Conservation (phyloP, 2,113 vertebrate species). For the Atractosteus spatula region DNA sequence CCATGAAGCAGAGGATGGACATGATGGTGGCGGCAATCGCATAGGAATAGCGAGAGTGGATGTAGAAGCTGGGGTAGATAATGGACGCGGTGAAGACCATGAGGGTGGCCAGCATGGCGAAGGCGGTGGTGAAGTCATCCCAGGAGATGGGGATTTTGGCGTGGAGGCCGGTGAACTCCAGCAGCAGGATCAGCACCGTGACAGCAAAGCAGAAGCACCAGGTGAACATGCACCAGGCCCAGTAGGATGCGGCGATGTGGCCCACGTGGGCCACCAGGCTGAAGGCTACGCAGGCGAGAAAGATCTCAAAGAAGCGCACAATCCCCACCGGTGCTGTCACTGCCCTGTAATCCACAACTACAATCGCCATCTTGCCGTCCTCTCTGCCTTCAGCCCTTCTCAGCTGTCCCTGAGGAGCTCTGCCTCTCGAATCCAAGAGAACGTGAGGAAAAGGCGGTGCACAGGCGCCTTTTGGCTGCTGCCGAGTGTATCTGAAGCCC, state of each 20-base stretch:
- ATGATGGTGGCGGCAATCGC: conserved; percentile 56
- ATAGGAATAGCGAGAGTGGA: conserved; percentile 12
- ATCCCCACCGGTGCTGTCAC: conserved; percentile 66
- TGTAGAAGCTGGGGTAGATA: conserved; percentile 61
- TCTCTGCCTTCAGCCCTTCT: not conserved
- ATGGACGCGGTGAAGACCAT: conserved; percentile 77
- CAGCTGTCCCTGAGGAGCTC: no score
- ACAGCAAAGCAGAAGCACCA: conserved; percentile 79
- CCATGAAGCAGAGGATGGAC: conserved; percentile 71
- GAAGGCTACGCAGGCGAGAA: conserved; percentile 73
- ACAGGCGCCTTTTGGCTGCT: no score
- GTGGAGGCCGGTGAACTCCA: conserved; percentile 66
- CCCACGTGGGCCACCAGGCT: conserved; percentile 69
- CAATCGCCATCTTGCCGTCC: conserved; percentile 34
- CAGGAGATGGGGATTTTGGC: conserved; percentile 71
- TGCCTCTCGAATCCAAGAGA: no score
- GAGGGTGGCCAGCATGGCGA: conserved; percentile 74
- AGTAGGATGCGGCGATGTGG: rapidly evolving
- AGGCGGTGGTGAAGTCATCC: conserved; percentile 78
- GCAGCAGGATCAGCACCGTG: conserved; percentile 68
- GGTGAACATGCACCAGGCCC: conserved; percentile 78
- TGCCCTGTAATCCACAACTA: conserved; percentile 36
- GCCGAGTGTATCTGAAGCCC: no score
- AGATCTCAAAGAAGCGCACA: conserved; percentile 62
- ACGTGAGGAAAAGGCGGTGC: no score